These are phyloP conservation scores for Eolophus roseicapilla DNA, from an alignment of 2,113 vertebrate genomes.

Conservation along the genomic window DNA sequence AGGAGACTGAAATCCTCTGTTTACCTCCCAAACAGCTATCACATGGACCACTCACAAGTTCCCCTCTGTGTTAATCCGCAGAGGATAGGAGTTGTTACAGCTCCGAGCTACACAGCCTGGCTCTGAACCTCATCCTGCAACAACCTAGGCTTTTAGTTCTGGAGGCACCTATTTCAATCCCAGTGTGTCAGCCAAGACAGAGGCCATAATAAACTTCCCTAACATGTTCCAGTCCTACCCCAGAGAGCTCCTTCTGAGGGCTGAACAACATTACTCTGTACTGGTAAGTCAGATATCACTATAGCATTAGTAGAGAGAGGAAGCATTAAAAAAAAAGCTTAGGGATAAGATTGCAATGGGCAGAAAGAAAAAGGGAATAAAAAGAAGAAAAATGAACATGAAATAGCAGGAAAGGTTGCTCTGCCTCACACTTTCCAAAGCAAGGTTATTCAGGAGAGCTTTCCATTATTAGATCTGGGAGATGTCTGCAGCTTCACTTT, in stretches of 20 bases:
- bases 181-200: slow-evolving; percentile 20
- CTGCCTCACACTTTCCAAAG: not conserved
- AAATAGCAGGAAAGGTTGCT: not conserved
- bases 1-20: slow-evolving; percentile 64
- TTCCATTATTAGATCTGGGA: not conserved
- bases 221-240: slow-evolving; percentile 3
- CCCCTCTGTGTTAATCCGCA: slow-evolving; percentile 44
- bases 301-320: not conserved
- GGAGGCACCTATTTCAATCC: slow-evolving; percentile 1
- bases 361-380: not conserved
- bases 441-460: not conserved
- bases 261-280: slow-evolving; percentile 21
- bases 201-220: slow-evolving; percentile 52
- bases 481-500: not conserved
- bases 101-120: not conserved
- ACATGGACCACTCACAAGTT: slow-evolving; percentile 46
- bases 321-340: not conserved
- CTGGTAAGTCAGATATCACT: not conserved
- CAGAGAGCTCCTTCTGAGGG: slow-evolving; percentile 7
- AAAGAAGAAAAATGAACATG: not conserved
- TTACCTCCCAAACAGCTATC: slow-evolving; percentile 63
- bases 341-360: not conserved
- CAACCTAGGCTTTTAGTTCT: slow-evolving; percentile 58
- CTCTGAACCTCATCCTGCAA: slow-evolving; percentile 28
- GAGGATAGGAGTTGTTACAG: not conserved